These are phyloP conservation scores for Pelagia noctiluca DNA, from an alignment of 30 jellyfish, hydroid and myxozoan genomes.

Conservation along the genomic window DNA sequence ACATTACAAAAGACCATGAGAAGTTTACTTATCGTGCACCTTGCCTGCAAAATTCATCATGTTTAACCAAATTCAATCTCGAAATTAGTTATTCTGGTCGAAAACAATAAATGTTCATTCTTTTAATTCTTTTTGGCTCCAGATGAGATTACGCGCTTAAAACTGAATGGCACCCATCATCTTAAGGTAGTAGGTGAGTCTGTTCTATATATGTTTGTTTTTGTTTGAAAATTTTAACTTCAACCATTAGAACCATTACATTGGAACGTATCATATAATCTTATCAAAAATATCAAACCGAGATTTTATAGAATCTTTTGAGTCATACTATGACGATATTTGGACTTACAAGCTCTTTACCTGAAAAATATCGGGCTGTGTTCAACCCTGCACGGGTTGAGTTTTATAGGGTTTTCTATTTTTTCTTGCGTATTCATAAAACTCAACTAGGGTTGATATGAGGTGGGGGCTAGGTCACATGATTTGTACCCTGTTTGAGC, in stretches of 20 bases:
- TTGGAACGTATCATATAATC: neutral
- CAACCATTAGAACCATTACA: no score
- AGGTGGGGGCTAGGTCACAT: no score
- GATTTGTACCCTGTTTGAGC: no score
- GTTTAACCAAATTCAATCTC: neutral
- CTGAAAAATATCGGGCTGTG: no score
- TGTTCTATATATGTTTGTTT: no score
- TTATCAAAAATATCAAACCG: neutral
- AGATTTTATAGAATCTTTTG: neutral
- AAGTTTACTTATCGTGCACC: neutral
- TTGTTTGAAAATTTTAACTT: no score
- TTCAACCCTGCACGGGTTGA: no score
- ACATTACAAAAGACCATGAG: neutral
- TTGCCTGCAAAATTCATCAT: neutral
- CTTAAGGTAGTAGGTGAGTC: neutral
- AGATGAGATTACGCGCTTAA: constrained; percentile 31
- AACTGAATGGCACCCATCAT: constrained; percentile 1
- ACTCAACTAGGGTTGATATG: no score
- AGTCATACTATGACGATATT: neutral
- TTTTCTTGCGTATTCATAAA: no score
- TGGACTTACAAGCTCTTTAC: neutral
- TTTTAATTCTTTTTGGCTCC: neutral
- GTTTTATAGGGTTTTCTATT: no score
- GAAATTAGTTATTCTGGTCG: neutral
- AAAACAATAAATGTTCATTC: no score